Evolutionary conservation across 2,797 vertebrate genomes (phyloP).

Genomic region (Dipus sagitta): DNA sequence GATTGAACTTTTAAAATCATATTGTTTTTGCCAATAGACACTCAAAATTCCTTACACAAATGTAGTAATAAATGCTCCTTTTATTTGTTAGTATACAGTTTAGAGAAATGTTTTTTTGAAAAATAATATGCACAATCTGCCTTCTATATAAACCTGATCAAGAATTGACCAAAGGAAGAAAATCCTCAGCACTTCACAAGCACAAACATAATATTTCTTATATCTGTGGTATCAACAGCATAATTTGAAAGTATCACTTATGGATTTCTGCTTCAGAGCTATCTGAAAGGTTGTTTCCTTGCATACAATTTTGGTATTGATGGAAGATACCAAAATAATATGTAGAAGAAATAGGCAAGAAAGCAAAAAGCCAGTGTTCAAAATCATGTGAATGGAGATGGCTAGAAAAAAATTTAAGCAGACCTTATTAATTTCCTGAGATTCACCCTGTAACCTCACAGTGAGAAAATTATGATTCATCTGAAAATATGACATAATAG

Average conservation of each 20-base stretch:
- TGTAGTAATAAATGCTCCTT: background rate
- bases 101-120: background rate
- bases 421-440: background rate
- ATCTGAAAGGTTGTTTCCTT: slow-evolving; percentile 34
- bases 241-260: slow-evolving; percentile 78
- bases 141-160: slow-evolving; percentile 5
- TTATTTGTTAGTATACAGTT: slow-evolving; percentile 22
- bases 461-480: background rate
- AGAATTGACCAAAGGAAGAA: slow-evolving; percentile 10
- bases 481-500: background rate
- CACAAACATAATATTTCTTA: slow-evolving; percentile 4
- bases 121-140: background rate
- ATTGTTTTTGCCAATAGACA: slow-evolving; percentile 40
- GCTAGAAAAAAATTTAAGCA: slow-evolving; percentile 42
- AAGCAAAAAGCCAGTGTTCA: slow-evolving; percentile 70
- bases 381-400: slow-evolving; percentile 71
- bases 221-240: slow-evolving; percentile 69
- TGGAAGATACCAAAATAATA: background rate
- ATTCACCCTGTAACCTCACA: background rate
- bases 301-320: slow-evolving; percentile 67
- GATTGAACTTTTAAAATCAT: background rate
- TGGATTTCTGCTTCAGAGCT: background rate
- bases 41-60: background rate
- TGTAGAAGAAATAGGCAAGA: background rate
- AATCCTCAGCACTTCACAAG: background rate